Conservation (phyloP, 1,140 invertebrate genomes). For the Cyphomyrmex costatus region DNA sequence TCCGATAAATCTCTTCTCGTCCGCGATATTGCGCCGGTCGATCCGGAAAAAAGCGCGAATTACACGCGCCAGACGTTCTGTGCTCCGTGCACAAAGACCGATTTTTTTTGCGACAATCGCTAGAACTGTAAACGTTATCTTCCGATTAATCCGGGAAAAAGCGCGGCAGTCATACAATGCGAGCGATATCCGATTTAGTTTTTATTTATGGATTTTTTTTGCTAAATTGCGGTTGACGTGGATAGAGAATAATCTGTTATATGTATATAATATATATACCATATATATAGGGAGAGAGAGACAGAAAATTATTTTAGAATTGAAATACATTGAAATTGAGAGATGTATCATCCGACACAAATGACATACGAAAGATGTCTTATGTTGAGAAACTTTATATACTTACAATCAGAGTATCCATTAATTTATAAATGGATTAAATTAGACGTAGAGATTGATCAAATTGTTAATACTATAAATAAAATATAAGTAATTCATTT, state of each 20-base stretch:
- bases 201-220: slow-evolving; percentile 34
- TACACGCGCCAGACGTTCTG: slow-evolving; percentile 47
- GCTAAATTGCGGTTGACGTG: slow-evolving; percentile 7
- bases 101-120: background rate
- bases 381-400: background rate
- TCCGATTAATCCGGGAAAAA: slow-evolving; percentile 47
- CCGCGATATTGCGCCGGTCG: slow-evolving; percentile 51
- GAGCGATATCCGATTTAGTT: slow-evolving; percentile 21
- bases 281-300: too few relatives aligned
- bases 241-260: slow-evolving; percentile 10
- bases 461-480: background rate
- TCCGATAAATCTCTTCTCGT: slow-evolving; percentile 62
- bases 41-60: slow-evolving; percentile 63
- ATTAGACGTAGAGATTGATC: background rate
- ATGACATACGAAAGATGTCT: background rate
- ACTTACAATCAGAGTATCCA: background rate
- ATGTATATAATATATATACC: too few relatives aligned
- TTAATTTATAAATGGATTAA: background rate
- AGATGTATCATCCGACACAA: too few relatives aligned
- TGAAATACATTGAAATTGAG: slow-evolving; percentile 17
- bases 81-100: slow-evolving; percentile 4
- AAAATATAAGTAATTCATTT: background rate
- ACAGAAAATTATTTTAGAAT: background rate
- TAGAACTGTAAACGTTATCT: slow-evolving; percentile 54
- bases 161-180: background rate